These are phyloP conservation scores for Sinodicranocentrus sp. DNA, from an alignment of 2,888 invertebrate species.

Conservation along the genomic window DNA sequence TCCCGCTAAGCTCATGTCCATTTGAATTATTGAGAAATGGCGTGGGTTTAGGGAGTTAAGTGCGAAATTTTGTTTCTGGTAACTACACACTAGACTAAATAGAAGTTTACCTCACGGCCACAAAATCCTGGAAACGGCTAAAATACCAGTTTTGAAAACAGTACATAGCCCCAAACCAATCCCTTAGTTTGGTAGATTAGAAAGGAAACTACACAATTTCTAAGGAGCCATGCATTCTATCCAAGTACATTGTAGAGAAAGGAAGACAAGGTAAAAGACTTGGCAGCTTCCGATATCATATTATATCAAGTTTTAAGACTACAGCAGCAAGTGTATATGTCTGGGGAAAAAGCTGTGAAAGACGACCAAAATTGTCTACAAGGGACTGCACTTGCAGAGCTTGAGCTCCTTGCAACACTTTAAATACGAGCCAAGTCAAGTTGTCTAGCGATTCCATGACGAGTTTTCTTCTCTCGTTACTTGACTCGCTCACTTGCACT, in stretches of 20 bases:
- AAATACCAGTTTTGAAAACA: too few species aligned
- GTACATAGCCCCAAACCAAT: too few species aligned
- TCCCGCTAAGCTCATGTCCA: too few species aligned
- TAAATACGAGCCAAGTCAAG: conserved; percentile 65
- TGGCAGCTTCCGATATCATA: background rate
- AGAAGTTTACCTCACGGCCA: too few species aligned
- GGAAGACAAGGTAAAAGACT: background rate
- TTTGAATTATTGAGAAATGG: too few species aligned
- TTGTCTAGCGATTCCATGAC: conserved; percentile 62
- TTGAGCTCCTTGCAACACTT: conserved; percentile 51
- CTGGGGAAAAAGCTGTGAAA: background rate
- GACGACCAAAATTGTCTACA: conserved; percentile 10
- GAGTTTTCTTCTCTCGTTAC: conserved; percentile 54
- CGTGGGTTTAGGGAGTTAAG: too few species aligned
- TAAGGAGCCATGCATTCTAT: background rate
- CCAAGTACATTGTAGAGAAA: background rate
- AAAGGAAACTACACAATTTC: background rate
- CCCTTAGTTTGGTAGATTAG: too few species aligned
- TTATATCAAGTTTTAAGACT: background rate
- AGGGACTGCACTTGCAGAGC: conserved; percentile 42
- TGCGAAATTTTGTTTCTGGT: too few species aligned
- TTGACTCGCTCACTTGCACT: conserved; percentile 59
- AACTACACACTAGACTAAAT: too few species aligned
- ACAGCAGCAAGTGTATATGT: background rate
- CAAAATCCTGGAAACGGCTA: too few species aligned